These are phyloP conservation scores for Plemyria rubiginata DNA, from an alignment of 2,888 invertebrate genomes.

Conservation along the genomic window DNA sequence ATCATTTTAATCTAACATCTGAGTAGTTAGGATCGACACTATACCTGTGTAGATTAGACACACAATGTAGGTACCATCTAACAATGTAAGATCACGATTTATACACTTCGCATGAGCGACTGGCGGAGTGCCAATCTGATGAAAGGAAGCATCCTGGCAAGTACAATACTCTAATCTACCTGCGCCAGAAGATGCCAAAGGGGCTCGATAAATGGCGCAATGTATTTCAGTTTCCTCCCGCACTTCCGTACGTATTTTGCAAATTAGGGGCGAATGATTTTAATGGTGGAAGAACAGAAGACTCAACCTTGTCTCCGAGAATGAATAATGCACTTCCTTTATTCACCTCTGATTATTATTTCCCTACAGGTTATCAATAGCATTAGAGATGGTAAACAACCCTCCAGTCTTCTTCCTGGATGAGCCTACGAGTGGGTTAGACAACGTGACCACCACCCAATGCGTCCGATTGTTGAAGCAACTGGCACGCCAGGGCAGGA, in stretches of 20 bases:
- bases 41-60: background rate
- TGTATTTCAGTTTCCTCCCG: too few species aligned
- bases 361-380: constrained; percentile 87
- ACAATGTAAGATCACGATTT: background rate
- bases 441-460: constrained; percentile 87
- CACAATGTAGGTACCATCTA: background rate
- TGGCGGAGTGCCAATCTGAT: constrained; percentile 16
- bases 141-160: background rate
- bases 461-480: constrained; percentile 84
- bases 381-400: constrained; percentile 92
- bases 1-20: background rate
- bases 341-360: background rate
- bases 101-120: background rate
- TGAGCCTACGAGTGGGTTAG: constrained; percentile 91
- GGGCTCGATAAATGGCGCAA: too few species aligned
- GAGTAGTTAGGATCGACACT: background rate
- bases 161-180: background rate
- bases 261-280: background rate
- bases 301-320: too few species aligned
- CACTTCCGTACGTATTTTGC: too few species aligned
- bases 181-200: too few species aligned
- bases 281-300: too few species aligned
- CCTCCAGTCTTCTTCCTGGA: constrained; percentile 93
- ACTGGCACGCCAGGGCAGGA: constrained; percentile 86
- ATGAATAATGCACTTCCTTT: too few species aligned